Conservation (phyloP, 2,888 invertebrate genomes). For the Actias luna region DNA sequence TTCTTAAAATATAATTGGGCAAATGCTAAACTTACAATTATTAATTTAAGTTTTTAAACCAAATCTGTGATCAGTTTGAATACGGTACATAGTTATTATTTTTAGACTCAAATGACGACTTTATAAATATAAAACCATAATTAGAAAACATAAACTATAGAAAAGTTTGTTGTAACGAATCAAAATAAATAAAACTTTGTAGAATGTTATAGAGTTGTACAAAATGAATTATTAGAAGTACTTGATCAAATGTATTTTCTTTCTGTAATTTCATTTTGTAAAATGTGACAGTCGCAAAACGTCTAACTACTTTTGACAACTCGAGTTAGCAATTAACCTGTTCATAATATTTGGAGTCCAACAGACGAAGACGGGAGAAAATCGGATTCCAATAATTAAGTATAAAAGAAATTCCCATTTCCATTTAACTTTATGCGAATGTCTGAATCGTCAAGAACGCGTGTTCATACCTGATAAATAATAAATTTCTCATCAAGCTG, state of each 20-base stretch:
- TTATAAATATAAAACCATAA: background rate
- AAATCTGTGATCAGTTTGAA: no score
- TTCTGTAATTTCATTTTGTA: background rate
- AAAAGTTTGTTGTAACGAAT: background rate
- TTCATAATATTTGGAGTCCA: constrained; percentile 9
- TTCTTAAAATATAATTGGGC: no score
- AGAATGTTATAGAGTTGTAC: background rate
- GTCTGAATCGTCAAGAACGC: background rate
- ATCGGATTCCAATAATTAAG: constrained; percentile 14
- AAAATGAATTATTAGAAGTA: no score
- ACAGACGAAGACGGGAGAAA: constrained; percentile 6
- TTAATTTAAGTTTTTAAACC: no score
- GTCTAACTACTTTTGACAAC: background rate
- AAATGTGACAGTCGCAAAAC: background rate
- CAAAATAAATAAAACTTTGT: background rate
- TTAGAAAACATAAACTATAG: background rate
- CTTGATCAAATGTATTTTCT: background rate
- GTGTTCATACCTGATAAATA: background rate
- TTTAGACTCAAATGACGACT: background rate
- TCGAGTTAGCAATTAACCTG: constrained; percentile 1
- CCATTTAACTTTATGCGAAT: constrained; percentile 5
- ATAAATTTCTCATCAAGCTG: constrained; percentile 5
- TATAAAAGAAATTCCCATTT: constrained; percentile 9
- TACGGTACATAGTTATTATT: no score
- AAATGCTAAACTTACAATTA: no score